phyloP scores from a whole-genome alignment of 1,140 invertebrate species.

The Akabosia matsudoensis region DNA sequence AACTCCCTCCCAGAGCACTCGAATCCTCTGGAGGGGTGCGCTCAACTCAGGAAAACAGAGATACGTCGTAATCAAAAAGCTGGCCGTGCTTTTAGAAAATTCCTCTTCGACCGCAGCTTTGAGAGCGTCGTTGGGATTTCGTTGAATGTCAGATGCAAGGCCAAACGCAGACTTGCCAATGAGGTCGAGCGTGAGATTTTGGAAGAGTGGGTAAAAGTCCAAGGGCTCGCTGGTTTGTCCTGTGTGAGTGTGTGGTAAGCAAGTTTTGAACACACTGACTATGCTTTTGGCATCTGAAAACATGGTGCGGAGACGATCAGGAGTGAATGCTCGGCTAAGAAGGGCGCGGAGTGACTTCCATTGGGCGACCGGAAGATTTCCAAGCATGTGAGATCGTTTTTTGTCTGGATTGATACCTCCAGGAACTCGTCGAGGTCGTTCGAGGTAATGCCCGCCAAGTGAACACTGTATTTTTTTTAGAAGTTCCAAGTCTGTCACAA shows the following conservation, averaged over 20 bases:
- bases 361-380: conserved; percentile 28
- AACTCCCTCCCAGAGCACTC: neutral
- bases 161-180: conserved; percentile 40
- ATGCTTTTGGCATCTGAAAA: neutral
- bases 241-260: neutral
- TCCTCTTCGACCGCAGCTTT: conserved; percentile 31
- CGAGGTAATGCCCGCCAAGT: neutral
- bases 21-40: conserved; percentile 14
- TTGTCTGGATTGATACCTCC: conserved; percentile 41
- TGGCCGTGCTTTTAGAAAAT: conserved; percentile 30
- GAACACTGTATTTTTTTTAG: neutral
- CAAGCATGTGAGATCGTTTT: conserved; percentile 34
- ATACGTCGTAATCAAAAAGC: neutral
- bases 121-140: conserved; percentile 26
- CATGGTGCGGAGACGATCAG: neutral
- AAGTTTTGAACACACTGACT: conserved; percentile 22
- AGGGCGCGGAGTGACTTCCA: conserved; percentile 31
- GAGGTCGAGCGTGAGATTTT: conserved; percentile 31
- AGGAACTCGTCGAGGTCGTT: conserved; percentile 36
- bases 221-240: neutral
- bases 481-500: conserved; percentile 23
- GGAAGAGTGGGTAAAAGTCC: conserved; percentile 30
- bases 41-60: conserved; percentile 36
- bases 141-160: conserved; percentile 29
- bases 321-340: conserved; percentile 1